These are phyloP conservation scores for Atta cephalotes DNA, from an alignment of 1,140 invertebrate genomes.

Conservation along the genomic window DNA sequence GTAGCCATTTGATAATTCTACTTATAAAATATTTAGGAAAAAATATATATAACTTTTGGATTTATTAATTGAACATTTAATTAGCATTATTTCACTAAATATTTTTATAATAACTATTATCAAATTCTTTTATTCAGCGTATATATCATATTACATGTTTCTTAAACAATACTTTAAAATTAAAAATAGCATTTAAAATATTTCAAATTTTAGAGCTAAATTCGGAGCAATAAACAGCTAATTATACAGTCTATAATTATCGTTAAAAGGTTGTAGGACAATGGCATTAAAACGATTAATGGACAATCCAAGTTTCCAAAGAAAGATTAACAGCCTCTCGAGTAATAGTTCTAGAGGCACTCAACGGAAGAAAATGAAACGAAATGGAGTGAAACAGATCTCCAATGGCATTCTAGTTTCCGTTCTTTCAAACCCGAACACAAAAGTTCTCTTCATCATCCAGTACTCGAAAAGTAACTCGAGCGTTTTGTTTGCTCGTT, in stretches of 20 bases:
- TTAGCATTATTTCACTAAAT: too few relatives aligned
- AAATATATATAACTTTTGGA: too few relatives aligned
- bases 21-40: too few relatives aligned
- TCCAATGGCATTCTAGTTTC: constrained; percentile 55
- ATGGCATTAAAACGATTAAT: constrained; percentile 57
- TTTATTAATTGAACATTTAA: too few relatives aligned
- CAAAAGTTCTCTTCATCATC: constrained; percentile 55
- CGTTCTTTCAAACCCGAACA: constrained; percentile 56
- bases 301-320: constrained; percentile 54
- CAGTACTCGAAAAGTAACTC: constrained; percentile 22
- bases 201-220: not conserved
- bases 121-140: too few relatives aligned
- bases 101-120: too few relatives aligned
- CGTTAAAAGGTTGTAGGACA: constrained; percentile 36
- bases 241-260: constrained; percentile 43
- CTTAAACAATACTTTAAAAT: not conserved
- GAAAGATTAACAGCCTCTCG: constrained; percentile 56
- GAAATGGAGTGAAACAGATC: constrained; percentile 62
- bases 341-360: constrained; percentile 28
- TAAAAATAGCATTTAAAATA: not conserved
- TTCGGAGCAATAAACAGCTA: constrained; percentile 16
- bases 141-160: not conserved
- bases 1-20: too few relatives aligned
- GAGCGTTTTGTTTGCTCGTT: constrained; percentile 49
- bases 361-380: constrained; percentile 61